Evolutionary conservation across 1,140 invertebrate genomes (phyloP).

Genomic region (Eulimnadia texana): DNA sequence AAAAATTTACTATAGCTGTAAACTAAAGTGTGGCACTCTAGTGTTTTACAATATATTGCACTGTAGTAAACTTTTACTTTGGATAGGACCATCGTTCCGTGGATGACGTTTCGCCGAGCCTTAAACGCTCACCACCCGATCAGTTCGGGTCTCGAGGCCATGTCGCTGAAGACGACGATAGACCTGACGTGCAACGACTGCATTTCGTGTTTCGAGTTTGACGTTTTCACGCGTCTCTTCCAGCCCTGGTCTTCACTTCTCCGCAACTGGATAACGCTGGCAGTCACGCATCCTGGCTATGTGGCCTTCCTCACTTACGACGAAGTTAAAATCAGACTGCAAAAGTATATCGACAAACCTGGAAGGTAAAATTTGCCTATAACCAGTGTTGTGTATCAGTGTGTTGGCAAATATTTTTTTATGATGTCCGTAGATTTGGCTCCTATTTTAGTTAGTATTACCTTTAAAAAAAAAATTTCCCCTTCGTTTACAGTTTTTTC

Average conservation of each 20-base stretch:
- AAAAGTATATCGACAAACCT: constrained; percentile 93
- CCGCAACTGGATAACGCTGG: constrained; percentile 95
- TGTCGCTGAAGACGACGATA: constrained; percentile 97
- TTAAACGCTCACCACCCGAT: constrained; percentile 91
- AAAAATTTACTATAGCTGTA: no score
- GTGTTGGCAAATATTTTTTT: neutral
- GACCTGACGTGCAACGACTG: constrained; percentile 99
- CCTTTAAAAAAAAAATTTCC: no score
- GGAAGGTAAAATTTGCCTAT: constrained; percentile 57
- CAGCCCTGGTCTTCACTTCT: constrained; percentile 95
- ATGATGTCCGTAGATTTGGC: no score
- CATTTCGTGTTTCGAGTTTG: constrained; percentile 99
- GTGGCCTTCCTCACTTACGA: constrained; percentile 97
- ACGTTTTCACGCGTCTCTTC: constrained; percentile 97
- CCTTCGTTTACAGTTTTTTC: no score
- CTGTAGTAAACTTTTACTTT: no score
- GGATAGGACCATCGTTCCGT: constrained; percentile 90
- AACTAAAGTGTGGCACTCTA: no score
- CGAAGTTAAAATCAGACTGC: constrained; percentile 93
- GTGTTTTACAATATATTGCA: no score
- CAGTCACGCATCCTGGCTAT: constrained; percentile 97
- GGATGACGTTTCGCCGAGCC: constrained; percentile 89
- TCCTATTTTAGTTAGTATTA: no score
- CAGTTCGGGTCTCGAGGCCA: constrained; percentile 86
- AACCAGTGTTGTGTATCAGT: neutral